phyloP scores from a whole-genome alignment of 2,888 invertebrate genomes.

The Mechanitis mazaeus region DNA sequence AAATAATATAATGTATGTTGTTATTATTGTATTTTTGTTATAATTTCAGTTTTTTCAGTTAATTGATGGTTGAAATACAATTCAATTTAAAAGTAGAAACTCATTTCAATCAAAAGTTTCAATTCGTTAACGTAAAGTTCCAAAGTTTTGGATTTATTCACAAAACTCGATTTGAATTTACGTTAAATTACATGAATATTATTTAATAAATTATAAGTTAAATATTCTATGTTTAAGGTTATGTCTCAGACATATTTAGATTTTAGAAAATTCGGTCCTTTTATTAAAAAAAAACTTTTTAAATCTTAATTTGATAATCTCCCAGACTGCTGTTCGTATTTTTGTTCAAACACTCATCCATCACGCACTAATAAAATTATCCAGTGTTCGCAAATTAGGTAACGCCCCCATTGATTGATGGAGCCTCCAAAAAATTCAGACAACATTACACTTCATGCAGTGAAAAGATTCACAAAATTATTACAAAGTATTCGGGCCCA shows the following conservation, averaged over 20 bases:
- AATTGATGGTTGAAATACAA: slow-evolving; percentile 22
- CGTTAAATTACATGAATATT: slow-evolving; percentile 30
- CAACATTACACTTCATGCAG: neutral
- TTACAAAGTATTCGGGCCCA: too few species aligned
- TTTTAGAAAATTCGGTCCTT: neutral
- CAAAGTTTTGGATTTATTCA: slow-evolving; percentile 34
- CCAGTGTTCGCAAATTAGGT: slow-evolving; percentile 37
- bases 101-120: slow-evolving; percentile 35
- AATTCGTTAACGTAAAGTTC: slow-evolving; percentile 35
- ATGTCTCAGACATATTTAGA: neutral
- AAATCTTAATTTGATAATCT: slow-evolving; percentile 24
- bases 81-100: slow-evolving; percentile 31
- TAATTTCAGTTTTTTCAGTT: slow-evolving; percentile 8
- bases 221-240: slow-evolving; percentile 8
- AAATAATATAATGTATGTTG: slow-evolving; percentile 16
- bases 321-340: slow-evolving; percentile 9
- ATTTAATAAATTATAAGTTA: slow-evolving; percentile 21
- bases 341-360: slow-evolving; percentile 29
- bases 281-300: slow-evolving; percentile 20
- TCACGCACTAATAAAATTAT: slow-evolving; percentile 38
- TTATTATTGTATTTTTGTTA: slow-evolving; percentile 6
- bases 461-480: neutral
- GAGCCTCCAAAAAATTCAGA: slow-evolving; percentile 6
- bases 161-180: slow-evolving; percentile 31
- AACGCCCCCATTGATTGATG: slow-evolving; percentile 34